phyloP scores from a whole-genome alignment of 2,797 vertebrate species.

The Eutrigla gurnardus region DNA sequence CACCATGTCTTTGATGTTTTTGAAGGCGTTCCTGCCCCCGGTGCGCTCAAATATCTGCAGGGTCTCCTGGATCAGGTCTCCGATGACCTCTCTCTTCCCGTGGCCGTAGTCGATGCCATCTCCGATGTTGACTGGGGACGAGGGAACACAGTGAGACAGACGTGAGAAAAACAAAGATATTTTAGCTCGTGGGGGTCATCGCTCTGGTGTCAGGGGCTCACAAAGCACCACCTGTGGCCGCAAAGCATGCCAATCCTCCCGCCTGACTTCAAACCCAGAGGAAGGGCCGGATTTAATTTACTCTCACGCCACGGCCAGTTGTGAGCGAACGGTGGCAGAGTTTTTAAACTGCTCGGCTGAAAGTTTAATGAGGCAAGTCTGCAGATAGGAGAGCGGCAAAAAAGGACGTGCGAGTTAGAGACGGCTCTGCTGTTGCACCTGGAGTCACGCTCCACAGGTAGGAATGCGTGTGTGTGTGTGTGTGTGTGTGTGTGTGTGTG shows the following conservation, averaged over 20 bases:
- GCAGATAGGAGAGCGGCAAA: constrained; percentile 45
- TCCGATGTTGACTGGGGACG: constrained; percentile 87
- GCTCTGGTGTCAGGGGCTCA: constrained; percentile 29
- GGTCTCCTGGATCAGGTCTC: constrained; percentile 93
- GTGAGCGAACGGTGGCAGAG: constrained; percentile 51
- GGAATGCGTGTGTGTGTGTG: constrained; percentile 7
- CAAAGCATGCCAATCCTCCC: constrained; percentile 59
- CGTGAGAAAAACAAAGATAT: constrained; percentile 9
- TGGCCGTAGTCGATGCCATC: constrained; percentile 93
- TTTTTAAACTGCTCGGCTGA: constrained; percentile 65
- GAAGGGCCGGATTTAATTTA: constrained; percentile 64
- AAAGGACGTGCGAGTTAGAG: constrained; percentile 46
- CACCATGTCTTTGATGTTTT: constrained; percentile 87
- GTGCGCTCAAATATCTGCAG: constrained; percentile 86
- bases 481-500: not conserved
- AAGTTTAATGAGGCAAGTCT: constrained; percentile 72
- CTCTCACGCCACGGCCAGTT: constrained; percentile 35
- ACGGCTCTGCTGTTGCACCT: constrained; percentile 51
- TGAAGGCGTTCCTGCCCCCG: constrained; percentile 87
- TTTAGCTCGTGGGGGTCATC: constrained; percentile 19
- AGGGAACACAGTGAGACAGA: constrained; percentile 27
- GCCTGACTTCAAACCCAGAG: constrained; percentile 67
- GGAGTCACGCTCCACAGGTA: constrained; percentile 49
- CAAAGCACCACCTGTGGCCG: constrained; percentile 62
- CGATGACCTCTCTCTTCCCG: constrained; percentile 91